A percentile compares a stretch with the other conserved stretches of the same genome.
These are phyloP conservation scores for Bembecia ichneumoniformis DNA, from an alignment of 2,888 invertebrate species.

Conservation along the genomic window DNA sequence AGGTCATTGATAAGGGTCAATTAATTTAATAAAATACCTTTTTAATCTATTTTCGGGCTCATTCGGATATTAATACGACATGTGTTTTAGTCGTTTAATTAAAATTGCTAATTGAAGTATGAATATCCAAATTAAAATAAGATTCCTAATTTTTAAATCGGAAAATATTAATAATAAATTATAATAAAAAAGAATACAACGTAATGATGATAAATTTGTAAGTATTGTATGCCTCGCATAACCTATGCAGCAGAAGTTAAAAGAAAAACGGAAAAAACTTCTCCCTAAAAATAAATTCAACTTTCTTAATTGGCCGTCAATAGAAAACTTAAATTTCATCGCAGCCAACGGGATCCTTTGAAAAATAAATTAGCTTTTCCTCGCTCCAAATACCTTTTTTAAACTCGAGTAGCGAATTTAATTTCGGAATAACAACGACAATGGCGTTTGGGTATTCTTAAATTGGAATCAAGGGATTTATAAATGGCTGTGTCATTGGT, in stretches of 20 bases:
- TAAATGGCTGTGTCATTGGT: too few species aligned
- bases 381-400: background rate
- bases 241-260: background rate
- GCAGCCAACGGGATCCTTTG: background rate
- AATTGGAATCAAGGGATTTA: background rate
- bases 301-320: background rate
- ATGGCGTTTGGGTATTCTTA: background rate
- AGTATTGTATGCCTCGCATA: background rate
- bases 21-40: too few species aligned
- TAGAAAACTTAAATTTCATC: background rate
- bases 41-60: too few species aligned
- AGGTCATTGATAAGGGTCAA: background rate
- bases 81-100: too few species aligned
- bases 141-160: too few species aligned
- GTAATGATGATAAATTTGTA: too few species aligned
- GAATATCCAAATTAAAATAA: too few species aligned
- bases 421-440: background rate
- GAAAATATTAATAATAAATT: too few species aligned
- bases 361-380: background rate
- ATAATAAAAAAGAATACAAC: too few species aligned
- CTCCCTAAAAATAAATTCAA: background rate
- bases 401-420: background rate
- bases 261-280: background rate
- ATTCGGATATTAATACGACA: too few species aligned
- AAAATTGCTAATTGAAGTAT: too few species aligned